These are phyloP conservation scores for Cheilosia scutellata DNA, from an alignment of 2,888 invertebrate genomes.

Conservation along the genomic window DNA sequence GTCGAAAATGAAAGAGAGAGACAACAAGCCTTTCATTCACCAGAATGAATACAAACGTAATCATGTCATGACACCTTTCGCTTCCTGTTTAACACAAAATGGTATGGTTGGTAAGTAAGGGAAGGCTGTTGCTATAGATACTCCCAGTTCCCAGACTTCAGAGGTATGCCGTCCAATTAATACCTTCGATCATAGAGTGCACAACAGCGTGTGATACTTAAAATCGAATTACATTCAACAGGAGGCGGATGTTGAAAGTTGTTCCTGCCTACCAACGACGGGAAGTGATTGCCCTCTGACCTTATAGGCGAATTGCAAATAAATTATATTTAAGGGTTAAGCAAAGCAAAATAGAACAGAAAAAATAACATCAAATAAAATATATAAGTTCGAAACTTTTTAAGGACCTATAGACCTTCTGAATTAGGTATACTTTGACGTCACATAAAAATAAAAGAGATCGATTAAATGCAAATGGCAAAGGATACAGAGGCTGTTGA, in stretches of 20 bases:
- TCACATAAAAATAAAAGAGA: slow-evolving; percentile 1
- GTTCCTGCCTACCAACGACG: no score
- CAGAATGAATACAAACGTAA: no score
- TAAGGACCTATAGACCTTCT: background rate
- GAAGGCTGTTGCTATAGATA: no score
- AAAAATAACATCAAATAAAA: slow-evolving; percentile 8
- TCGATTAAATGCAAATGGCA: slow-evolving; percentile 50
- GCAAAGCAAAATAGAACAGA: background rate
- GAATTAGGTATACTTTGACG: background rate
- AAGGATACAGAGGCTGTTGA: background rate
- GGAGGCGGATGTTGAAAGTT: no score
- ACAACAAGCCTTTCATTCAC: no score
- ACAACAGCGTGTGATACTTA: slow-evolving; percentile 31
- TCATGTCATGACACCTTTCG: no score
- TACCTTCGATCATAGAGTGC: slow-evolving; percentile 36
- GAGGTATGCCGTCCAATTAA: slow-evolving; percentile 28
- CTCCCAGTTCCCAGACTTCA: no score
- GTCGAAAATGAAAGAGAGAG: no score
- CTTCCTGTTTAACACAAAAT: no score
- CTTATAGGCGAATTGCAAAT: background rate
- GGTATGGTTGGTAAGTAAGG: no score
- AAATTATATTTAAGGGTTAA: background rate
- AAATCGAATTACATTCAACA: slow-evolving; percentile 21
- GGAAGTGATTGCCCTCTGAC: no score
- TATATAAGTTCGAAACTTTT: slow-evolving; percentile 7